Evolutionary conservation across 2,797 vertebrate species (phyloP), one percentile per base, ranked within the genome.

Genomic region (Aselliscus stoliczkanus): DNA sequence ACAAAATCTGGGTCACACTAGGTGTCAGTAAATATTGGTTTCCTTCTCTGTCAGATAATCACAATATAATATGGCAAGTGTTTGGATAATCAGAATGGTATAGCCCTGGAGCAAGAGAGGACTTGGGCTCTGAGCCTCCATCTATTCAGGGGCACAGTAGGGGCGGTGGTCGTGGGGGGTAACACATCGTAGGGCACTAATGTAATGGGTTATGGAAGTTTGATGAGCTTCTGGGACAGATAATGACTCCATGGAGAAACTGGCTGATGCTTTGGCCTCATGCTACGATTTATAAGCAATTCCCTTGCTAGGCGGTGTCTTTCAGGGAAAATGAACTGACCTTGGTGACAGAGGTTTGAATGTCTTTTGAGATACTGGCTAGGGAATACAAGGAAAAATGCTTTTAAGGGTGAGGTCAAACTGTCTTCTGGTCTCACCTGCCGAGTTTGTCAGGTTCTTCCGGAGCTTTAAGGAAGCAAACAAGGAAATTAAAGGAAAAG

Each of bases 91-190:
- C 52, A 75, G 75, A 50, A 23, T 29, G 88, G 52, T 69, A 37
- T 34, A 47, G 47, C 17, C 39, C 34, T 62, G 76, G 54, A 88
- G 62, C 62, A 85, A 93, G 52, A 81, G 65, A 67, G 47, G 39
- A 64, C 31, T 54, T 31, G 70, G 27, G 62, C 21, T 86, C 54
- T 89, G 73, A 67, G 56, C 9, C 20, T 92, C 27, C 1, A 29
- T 23, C 39, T 65, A 3, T 47, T 44, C 31, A 31, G 34, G 20
- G 62, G 13, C 10, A 50, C 31, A 34, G 14, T 39, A 17, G 29
- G 23, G 34, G 62, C 67, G 23, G 44, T 0, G 0, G 1, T 4
- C n/a, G n/a, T n/a, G n/a, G n/a, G 27, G 12, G 14, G 7, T 23
- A 64, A 73, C 3, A n/a, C 70, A n/a, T 25, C 39, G 20, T 25